These are phyloP conservation scores for Lysandra bellargus DNA, from an alignment of 2,888 invertebrate genomes.

Conservation along the genomic window DNA sequence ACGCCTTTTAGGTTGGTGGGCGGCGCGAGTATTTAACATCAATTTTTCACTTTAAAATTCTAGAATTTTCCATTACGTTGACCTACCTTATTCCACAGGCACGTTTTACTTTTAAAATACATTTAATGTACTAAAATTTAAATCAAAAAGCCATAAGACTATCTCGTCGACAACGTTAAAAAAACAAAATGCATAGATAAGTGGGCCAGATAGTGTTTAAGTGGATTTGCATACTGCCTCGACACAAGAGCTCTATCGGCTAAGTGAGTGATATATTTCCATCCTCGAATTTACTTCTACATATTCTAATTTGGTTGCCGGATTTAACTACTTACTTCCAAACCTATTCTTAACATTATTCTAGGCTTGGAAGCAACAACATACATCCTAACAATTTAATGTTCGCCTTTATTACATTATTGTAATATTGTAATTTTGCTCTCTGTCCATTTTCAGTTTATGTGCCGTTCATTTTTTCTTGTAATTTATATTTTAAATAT, in stretches of 20 bases:
- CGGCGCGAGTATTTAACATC: background rate
- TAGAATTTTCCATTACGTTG: background rate
- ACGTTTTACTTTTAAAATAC: background rate
- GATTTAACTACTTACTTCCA: no score
- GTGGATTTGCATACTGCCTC: conserved; percentile 21
- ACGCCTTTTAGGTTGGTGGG: no score
- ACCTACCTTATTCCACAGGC: background rate
- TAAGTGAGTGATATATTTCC: background rate
- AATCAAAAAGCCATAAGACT: background rate
- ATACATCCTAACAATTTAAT: no score
- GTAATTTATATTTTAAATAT: no score
- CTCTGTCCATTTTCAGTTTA: no score
- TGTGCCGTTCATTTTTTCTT: no score
- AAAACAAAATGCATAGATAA: conserved; percentile 29
- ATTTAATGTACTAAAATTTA: background rate
- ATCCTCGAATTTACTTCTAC: background rate
- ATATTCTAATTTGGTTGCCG: background rate
- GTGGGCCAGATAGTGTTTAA: conserved; percentile 22
- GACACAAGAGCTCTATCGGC: background rate
- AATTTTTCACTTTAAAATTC: background rate
- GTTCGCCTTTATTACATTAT: no score
- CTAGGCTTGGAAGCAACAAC: no score
- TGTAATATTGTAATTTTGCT: no score
- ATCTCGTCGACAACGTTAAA: conserved; percentile 1
- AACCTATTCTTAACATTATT: no score